These are phyloP conservation scores for Nothura maculosa DNA, from an alignment of 2,797 vertebrate genomes.

Conservation along the genomic window DNA sequence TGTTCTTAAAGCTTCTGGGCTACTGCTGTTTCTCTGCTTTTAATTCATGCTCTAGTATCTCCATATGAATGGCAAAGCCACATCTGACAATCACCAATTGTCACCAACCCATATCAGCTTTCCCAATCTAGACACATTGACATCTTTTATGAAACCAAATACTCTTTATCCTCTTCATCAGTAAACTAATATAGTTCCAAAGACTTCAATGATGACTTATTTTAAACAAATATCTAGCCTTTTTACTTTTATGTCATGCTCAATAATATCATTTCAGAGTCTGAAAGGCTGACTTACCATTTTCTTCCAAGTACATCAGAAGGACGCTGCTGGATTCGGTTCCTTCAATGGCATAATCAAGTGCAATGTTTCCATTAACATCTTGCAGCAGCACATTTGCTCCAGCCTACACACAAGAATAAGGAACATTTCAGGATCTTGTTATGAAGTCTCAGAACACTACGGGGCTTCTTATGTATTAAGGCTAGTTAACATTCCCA, in stretches of 20 bases:
- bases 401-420: constrained; percentile 84
- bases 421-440: background rate
- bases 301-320: constrained; percentile 91
- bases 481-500: background rate
- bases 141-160: background rate
- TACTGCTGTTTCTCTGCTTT: background rate
- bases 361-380: constrained; percentile 90
- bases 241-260: background rate
- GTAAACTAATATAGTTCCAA: background rate
- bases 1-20: background rate
- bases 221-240: background rate
- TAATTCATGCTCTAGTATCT: background rate
- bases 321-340: constrained; percentile 92
- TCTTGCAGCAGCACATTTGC: constrained; percentile 94
- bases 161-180: background rate
- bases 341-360: constrained; percentile 92
- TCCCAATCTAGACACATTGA: background rate
- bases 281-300: constrained; percentile 82
- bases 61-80: background rate
- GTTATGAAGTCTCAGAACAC: background rate
- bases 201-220: background rate
- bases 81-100: background rate
- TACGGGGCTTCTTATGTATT: background rate
- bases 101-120: background rate
- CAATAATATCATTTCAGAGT: background rate